A percentile compares a stretch with the other conserved stretches of the same genome.
phyloP scores from a whole-genome alignment of 1,140 invertebrate genomes.

The Drosophila ficusphila region DNA sequence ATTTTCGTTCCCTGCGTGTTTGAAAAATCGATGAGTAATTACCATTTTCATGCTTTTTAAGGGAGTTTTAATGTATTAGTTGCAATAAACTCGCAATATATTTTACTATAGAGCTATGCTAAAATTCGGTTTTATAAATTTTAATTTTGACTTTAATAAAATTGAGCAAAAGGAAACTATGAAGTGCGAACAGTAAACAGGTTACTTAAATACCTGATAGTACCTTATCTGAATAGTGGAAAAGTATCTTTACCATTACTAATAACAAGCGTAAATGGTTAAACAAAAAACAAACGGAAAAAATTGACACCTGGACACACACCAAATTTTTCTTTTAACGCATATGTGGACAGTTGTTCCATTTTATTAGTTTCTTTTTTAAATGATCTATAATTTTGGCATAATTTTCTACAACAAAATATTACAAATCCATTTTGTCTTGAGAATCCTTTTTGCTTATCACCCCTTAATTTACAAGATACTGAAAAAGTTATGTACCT shows the following conservation, averaged over 20 bases:
- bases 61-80: background rate
- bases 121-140: background rate
- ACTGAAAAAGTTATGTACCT: background rate
- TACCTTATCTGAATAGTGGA: background rate
- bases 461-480: background rate
- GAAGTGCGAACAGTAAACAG: too few species aligned
- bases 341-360: background rate
- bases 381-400: too few species aligned
- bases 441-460: background rate
- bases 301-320: background rate
- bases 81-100: background rate
- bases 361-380: background rate
- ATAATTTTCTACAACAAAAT: background rate
- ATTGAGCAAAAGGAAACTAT: background rate
- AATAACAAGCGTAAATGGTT: too few species aligned
- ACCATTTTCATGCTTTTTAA: background rate
- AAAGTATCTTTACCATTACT: background rate
- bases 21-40: constrained; percentile 42
- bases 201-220: background rate
- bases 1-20: constrained; percentile 7
- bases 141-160: background rate
- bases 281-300: background rate
- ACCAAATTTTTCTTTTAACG: background rate
- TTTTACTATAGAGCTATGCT: background rate
- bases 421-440: background rate